phyloP scores from a whole-genome alignment of 2,797 vertebrate genomes.

The Fistularia commersonii region DNA sequence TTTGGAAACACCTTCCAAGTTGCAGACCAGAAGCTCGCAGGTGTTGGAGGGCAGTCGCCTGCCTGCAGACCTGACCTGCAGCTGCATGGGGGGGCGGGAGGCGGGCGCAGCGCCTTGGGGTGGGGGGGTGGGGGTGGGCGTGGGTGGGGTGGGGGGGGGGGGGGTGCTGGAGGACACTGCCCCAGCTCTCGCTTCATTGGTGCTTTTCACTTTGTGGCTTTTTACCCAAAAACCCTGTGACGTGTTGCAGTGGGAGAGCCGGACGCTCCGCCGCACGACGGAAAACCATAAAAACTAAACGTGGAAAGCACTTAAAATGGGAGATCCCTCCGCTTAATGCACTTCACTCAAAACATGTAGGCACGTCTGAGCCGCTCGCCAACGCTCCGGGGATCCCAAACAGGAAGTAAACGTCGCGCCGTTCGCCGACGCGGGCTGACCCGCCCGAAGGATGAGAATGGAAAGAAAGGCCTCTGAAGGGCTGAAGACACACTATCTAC shows the following conservation, averaged over 20 bases:
- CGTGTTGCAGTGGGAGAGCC: too few species aligned
- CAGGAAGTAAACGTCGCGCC: slow-evolving; percentile 11
- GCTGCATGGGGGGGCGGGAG: too few species aligned
- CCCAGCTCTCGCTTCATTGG: slow-evolving; percentile 64
- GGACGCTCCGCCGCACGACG: not conserved
- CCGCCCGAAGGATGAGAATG: not conserved
- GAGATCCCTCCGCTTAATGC: slow-evolving; percentile 66
- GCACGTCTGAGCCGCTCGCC: slow-evolving; percentile 40
- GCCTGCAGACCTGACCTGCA: too few species aligned
- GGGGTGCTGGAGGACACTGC: slow-evolving; percentile 68
- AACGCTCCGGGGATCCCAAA: slow-evolving; percentile 24
- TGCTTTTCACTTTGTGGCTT: slow-evolving; percentile 61
- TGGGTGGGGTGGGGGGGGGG: not conserved
- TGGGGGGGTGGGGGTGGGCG: too few species aligned
- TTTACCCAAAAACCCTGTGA: slow-evolving; percentile 18
- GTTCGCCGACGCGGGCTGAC: not conserved
- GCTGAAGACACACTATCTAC: slow-evolving; percentile 42
- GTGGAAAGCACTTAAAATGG: slow-evolving; percentile 61
- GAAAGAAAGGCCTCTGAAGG: slow-evolving; percentile 49
- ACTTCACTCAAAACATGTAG: slow-evolving; percentile 67
- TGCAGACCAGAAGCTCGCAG: too few species aligned
- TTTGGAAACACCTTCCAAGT: too few species aligned
- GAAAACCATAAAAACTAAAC: slow-evolving; percentile 47
- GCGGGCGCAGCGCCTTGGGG: too few species aligned
- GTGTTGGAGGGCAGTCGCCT: too few species aligned